These are phyloP conservation scores for Indicator indicator DNA, from an alignment of 2,113 vertebrate species.

Conservation along the genomic window DNA sequence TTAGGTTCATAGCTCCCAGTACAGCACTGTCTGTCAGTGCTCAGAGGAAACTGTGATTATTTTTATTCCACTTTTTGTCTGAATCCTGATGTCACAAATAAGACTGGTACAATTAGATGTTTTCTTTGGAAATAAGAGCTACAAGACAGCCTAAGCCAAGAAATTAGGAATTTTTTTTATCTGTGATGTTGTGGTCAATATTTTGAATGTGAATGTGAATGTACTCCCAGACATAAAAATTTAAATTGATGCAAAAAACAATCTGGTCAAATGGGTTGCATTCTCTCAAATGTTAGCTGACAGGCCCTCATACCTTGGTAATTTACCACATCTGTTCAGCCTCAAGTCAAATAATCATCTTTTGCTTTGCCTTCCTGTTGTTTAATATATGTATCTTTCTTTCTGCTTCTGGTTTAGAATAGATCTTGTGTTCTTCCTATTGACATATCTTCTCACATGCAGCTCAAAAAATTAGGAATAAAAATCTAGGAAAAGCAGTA, in stretches of 20 bases:
- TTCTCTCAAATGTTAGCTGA: not conserved
- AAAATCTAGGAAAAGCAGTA: not conserved
- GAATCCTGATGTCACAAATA: not conserved
- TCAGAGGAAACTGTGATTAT: not conserved
- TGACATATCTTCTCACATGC: not conserved
- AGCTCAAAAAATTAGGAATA: not conserved
- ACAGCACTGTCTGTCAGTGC: not conserved
- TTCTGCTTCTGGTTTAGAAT: not conserved
- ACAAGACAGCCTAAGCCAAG: not conserved
- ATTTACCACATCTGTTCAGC: not conserved
- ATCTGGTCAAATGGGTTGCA: not conserved
- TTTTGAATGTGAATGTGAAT: not conserved
- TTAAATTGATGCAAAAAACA: not conserved
- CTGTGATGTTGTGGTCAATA: not conserved
- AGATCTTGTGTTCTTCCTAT: not conserved
- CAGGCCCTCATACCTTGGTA: not conserved
- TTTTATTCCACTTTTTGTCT: not conserved
- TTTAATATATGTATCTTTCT: not conserved
- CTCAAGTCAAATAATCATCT: not conserved
- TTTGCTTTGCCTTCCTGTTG: not conserved
- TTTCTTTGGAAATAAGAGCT: not conserved
- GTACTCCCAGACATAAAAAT: not conserved
- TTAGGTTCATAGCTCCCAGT: not conserved
- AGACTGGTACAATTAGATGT: not conserved
- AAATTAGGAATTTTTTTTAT: not conserved